Evolutionary conservation across 1,140 invertebrate species (phyloP), one percentile per base, ranked within the genome.

Genomic region (Brachionus manjavacas): DNA sequence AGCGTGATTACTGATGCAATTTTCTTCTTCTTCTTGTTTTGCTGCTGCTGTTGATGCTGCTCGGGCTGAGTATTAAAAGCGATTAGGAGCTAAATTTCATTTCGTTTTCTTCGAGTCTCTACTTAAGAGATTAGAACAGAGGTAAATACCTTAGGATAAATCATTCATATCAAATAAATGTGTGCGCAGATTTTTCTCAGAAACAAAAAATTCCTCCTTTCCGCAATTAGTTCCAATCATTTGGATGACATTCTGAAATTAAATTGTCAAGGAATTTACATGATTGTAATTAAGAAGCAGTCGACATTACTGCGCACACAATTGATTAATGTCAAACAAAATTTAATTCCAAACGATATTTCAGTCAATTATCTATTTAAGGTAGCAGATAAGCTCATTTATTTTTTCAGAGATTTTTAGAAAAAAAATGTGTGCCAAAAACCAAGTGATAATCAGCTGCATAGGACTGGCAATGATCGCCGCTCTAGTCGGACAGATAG

Each of bases 381-480:
- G 52, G 52, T 60, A 60, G 52, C n/a, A 60, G 20, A 60, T 60
- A 60, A 60, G 52, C 52, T 60, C 52, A 60, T 60, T 60, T 23
- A 20, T 60, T 60, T 60, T 60, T 14, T 49, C 20, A 60, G 52
- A 60, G 16, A 60, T 39, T 41, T 72, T 39, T 20, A 41, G 12
- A n/a, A 72, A 39, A 39, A 72, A 72, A 72, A 72, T 72, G 68
- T 72, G 31, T 39, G 35, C n/a, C 31, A 72, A 41, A 41, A 72
- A 41, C 16, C 72, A 76, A 76, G n/a, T 76, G 43, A 25, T 49
- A 49, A 76, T 76, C n/a, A 35, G 20, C 41, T 25, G n/a, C 20
- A 25, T 76, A 76, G 16, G 41, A 2, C 25, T 76, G 1, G 39
- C 25, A 12, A 9, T 46, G 16, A 25, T 49, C 8, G 39, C 20